A percentile compares a stretch with the other conserved stretches of the same genome.
Evolutionary conservation across 2,888 invertebrate species (phyloP).

Genomic region (Dynastes hyllus): DNA sequence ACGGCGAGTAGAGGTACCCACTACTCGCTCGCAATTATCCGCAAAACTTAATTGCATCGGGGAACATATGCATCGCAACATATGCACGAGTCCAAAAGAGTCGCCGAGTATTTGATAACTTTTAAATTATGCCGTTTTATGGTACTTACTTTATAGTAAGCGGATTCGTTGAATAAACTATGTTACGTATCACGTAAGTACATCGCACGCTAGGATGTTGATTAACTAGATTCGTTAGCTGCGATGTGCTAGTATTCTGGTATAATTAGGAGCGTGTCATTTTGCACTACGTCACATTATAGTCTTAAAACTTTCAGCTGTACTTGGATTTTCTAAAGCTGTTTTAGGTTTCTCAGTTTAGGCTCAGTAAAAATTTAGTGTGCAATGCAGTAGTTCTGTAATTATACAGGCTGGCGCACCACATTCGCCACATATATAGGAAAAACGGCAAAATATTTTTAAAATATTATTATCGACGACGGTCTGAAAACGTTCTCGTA

Average conservation of each 20-base stretch:
- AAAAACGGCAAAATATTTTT: too few species aligned
- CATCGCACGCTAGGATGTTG: neutral
- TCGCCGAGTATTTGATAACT: conserved; percentile 9
- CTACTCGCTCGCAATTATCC: conserved; percentile 3
- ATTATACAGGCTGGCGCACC: too few species aligned
- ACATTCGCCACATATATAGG: too few species aligned
- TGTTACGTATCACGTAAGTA: neutral
- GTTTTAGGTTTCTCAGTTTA: too few species aligned
- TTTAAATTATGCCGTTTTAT: conserved; percentile 14
- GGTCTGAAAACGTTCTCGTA: too few species aligned
- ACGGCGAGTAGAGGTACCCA: neutral
- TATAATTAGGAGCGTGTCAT: neutral
- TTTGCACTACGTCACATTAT: too few species aligned
- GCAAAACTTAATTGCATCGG: conserved; percentile 10
- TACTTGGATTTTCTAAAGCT: too few species aligned
- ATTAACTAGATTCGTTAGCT: neutral
- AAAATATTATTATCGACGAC: too few species aligned
- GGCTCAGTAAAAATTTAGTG: too few species aligned
- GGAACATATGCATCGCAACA: neutral
- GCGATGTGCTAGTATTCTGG: neutral
- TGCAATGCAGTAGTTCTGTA: too few species aligned
- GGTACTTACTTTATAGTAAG: conserved; percentile 1
- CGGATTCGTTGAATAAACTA: conserved; percentile 9
- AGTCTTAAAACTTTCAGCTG: too few species aligned
- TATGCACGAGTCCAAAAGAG: neutral